phyloP scores from a whole-genome alignment of 2,113 vertebrate genomes.

The Rissa tridactyla region DNA sequence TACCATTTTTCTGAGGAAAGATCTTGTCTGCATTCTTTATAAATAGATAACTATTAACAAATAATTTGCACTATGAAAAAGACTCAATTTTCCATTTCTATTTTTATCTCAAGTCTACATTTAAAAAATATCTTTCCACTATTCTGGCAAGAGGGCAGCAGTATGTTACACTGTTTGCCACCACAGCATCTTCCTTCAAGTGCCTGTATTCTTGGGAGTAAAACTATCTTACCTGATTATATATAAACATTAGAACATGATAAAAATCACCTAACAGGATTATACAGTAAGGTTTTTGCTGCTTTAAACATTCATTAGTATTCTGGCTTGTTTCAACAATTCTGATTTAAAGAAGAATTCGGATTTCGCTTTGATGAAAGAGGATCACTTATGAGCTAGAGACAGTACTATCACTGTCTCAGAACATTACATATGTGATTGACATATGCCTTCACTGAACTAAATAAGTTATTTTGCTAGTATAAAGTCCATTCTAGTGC shows the following conservation, averaged over 20 bases:
- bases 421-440: background rate
- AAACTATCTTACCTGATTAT: background rate
- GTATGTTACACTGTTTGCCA: background rate
- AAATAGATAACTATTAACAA: background rate
- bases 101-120: background rate
- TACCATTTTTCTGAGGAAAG: background rate
- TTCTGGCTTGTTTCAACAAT: background rate
- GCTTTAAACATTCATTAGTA: background rate
- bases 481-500: background rate
- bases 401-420: background rate
- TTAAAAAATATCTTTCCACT: background rate
- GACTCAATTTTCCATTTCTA: background rate
- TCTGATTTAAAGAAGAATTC: background rate
- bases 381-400: background rate
- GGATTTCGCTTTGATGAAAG: background rate
- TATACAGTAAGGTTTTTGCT: background rate
- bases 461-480: background rate
- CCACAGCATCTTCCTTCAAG: background rate
- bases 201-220: background rate
- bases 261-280: background rate
- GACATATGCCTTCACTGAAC: background rate
- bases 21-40: background rate
- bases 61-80: background rate
- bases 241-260: background rate
- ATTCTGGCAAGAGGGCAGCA: background rate